These are phyloP conservation scores for Apostichopus japonicus DNA, from an alignment of 35 echinoderm and acorn worm genomes.

Conservation along the genomic window DNA sequence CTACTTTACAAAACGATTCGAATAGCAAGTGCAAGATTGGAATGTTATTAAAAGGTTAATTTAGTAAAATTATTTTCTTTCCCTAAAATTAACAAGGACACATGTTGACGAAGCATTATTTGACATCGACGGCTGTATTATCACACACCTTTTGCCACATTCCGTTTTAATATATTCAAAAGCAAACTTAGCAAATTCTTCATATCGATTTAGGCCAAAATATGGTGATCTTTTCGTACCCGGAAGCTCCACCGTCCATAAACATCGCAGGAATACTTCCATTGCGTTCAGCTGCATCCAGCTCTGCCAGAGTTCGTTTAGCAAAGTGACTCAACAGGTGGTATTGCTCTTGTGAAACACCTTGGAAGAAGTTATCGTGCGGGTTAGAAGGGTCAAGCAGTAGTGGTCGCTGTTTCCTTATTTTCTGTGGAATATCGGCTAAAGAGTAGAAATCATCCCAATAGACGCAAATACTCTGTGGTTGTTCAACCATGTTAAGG, in stretches of 20 bases:
- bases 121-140: no score
- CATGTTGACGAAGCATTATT: no score
- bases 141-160: no score
- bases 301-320: neutral
- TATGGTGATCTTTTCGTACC: neutral
- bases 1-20: no score
- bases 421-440: neutral
- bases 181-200: neutral
- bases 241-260: neutral
- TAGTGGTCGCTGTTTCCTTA: neutral
- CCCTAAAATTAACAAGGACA: no score
- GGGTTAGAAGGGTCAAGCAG: constrained; percentile 45
- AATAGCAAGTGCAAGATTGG: no score
- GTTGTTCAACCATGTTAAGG: neutral
- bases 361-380: constrained; percentile 11
- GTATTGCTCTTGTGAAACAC: no score
- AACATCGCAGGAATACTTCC: neutral
- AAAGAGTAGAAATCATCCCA: no score
- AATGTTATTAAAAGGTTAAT: no score
- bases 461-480: neutral
- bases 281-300: neutral
- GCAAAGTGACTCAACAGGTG: neutral
- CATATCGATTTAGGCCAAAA: neutral
- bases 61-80: no score
- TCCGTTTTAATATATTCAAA: no score